Evolutionary conservation across 1,140 invertebrate species (phyloP).

Genomic region (Bombus ignitus): DNA sequence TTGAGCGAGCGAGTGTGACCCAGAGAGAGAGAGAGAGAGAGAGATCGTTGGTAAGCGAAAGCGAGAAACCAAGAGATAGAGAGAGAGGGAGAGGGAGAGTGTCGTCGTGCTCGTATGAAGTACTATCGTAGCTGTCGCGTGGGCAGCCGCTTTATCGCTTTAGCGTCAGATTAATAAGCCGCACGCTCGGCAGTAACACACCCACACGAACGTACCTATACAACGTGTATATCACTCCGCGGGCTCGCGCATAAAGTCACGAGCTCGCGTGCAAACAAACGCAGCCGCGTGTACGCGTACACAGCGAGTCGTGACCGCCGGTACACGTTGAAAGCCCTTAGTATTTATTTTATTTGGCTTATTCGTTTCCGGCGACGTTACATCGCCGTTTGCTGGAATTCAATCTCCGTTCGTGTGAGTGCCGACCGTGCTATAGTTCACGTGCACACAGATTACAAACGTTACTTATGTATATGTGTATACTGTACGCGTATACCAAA

Average conservation of each 20-base stretch:
- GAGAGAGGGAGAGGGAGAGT: neutral
- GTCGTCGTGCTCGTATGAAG: conserved; percentile 68
- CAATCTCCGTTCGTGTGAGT: conserved; percentile 69
- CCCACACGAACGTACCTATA: conserved; percentile 27
- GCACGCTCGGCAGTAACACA: conserved; percentile 61
- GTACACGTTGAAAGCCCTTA: conserved; percentile 66
- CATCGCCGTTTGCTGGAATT: conserved; percentile 75
- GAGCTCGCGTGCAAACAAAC: conserved; percentile 43
- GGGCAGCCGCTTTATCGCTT: conserved; percentile 75
- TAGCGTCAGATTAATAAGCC: conserved; percentile 78
- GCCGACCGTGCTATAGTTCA: neutral
- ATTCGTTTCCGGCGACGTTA: conserved; percentile 75
- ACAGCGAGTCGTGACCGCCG: conserved; percentile 43
- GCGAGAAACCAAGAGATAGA: too few relatives aligned
- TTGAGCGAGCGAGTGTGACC: neutral
- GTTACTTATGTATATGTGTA: too few relatives aligned
- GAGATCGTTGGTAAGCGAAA: neutral
- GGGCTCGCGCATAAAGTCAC: conserved; percentile 45
- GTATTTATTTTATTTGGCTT: conserved; percentile 77
- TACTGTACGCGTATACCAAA: too few relatives aligned
- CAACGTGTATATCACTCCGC: conserved; percentile 59
- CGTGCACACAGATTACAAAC: conserved; percentile 5
- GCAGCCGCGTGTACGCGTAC: conserved; percentile 17
- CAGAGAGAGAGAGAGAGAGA: neutral
- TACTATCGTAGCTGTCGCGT: conserved; percentile 73